Evolutionary conservation across 2,797 vertebrate species (phyloP).

Genomic region (Tenualosa ilisha): DNA sequence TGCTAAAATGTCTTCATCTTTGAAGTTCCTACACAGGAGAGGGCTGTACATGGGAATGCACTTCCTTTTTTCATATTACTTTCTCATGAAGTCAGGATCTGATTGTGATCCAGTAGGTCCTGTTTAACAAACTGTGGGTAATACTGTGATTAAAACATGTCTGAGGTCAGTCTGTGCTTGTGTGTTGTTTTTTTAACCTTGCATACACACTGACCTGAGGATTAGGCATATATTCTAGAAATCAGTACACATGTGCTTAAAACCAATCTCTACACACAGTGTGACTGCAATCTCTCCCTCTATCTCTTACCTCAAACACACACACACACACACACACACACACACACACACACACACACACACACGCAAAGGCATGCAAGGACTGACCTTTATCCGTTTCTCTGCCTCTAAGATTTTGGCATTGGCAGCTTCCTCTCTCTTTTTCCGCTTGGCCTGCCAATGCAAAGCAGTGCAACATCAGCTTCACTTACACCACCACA

Average conservation of each 20-base stretch:
- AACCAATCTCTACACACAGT: neutral
- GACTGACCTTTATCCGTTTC: conserved; percentile 97
- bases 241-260: neutral
- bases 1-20: neutral
- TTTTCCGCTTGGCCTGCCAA: conserved; percentile 97
- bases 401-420: conserved; percentile 99
- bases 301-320: neutral
- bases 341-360: conserved; percentile 13
- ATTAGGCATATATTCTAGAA: too few species aligned
- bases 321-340: neutral
- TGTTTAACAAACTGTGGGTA: too few species aligned
- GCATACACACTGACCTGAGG: too few species aligned
- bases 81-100: too few species aligned
- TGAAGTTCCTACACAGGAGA: too few species aligned
- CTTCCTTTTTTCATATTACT: too few species aligned
- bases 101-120: too few species aligned
- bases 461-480: conserved; percentile 79
- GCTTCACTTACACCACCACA: neutral
- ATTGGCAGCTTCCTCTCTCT: conserved; percentile 97
- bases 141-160: too few species aligned
- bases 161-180: too few species aligned
- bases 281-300: neutral
- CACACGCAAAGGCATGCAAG: conserved; percentile 54
- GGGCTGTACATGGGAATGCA: too few species aligned
- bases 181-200: too few species aligned